phyloP scores from a whole-genome alignment of 2,888 invertebrate species.

The Pseudanteris insignis region DNA sequence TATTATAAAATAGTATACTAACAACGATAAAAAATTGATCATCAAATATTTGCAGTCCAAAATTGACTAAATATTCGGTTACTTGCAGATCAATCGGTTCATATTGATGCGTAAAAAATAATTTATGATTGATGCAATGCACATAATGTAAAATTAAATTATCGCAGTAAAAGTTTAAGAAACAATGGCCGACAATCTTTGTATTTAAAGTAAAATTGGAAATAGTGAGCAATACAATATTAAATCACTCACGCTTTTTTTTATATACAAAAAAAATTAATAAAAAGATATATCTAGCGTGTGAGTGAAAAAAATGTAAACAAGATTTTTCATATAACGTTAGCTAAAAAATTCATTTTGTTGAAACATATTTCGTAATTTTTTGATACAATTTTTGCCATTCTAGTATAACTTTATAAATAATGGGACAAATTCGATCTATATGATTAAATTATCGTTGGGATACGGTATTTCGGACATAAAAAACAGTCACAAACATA shows the following conservation, averaged over 20 bases:
- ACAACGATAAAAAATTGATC: neutral
- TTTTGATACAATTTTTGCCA: conserved; percentile 5
- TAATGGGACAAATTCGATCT: conserved; percentile 14
- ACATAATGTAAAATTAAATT: neutral
- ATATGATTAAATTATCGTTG: conserved; percentile 16
- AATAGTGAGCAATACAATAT: no score
- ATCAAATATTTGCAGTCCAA: neutral
- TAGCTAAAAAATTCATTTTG: no score
- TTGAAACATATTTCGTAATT: no score
- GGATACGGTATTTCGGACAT: conserved; percentile 1
- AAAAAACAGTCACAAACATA: conserved; percentile 11
- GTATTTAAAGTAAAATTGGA: no score
- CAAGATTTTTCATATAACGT: conserved; percentile 1
- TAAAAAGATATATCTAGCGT: no score
- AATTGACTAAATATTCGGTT: neutral
- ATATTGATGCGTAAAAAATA: no score
- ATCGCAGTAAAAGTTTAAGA: conserved; percentile 1
- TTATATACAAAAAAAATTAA: no score
- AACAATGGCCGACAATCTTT: conserved; percentile 10
- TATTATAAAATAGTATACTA: no score
- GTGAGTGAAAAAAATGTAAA: no score
- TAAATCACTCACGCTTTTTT: no score
- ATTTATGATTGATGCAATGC: neutral
- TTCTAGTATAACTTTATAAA: conserved; percentile 12
- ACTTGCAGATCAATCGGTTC: neutral